Evolutionary conservation across 2,888 invertebrate genomes (phyloP).

Genomic region (Noctua pronuba): DNA sequence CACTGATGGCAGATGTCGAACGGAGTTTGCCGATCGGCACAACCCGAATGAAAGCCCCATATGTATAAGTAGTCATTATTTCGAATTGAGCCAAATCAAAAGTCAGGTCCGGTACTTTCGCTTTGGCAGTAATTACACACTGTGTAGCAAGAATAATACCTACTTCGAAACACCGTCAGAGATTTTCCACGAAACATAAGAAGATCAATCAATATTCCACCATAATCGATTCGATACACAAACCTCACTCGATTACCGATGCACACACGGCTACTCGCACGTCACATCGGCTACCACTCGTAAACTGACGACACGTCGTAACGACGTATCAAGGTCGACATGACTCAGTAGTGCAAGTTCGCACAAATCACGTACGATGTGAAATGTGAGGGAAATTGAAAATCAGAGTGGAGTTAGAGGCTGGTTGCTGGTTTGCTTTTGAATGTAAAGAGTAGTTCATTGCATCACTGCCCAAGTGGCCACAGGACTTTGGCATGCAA

Average conservation of each 20-base stretch:
- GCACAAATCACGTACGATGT: conserved; percentile 50
- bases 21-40: background rate
- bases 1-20: background rate
- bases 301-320: conserved; percentile 37
- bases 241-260: conserved; percentile 24
- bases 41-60: background rate
- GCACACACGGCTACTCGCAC: conserved; percentile 23
- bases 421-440: background rate
- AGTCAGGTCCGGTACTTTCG: background rate
- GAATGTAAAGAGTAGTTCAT: conserved; percentile 11
- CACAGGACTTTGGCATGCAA: background rate
- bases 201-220: background rate
- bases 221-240: conserved; percentile 24
- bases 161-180: background rate
- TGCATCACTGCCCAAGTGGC: background rate
- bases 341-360: conserved; percentile 39
- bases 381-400: conserved; percentile 32
- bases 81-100: background rate
- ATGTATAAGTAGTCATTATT: background rate
- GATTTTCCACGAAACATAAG: background rate
- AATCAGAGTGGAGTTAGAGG: background rate
- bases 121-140: background rate
- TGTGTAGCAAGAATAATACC: background rate
- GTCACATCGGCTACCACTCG: conserved; percentile 43
- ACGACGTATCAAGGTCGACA: conserved; percentile 43